Evolutionary conservation across 2,113 vertebrate species (phyloP), one percentile per base, ranked within the genome.

Genomic region (Choloepus hoffmanni): DNA sequence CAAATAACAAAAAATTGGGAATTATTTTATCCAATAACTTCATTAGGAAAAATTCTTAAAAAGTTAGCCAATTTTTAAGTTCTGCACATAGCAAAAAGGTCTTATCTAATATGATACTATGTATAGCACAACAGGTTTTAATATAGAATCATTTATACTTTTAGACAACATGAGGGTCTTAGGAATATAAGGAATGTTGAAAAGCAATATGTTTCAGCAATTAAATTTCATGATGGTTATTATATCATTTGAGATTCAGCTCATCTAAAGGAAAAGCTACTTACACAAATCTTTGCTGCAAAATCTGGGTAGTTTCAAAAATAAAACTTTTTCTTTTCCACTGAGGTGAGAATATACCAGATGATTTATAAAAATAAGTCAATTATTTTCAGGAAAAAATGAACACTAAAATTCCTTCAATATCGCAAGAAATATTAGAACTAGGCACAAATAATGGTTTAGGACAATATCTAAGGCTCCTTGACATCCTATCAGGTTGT

Each of bases 221-320:
- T 78, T 89, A 89, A 67, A 83, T 62, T 62, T 87, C 36, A 83
- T 89, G 33, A 28, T 85, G 88, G 78, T 94, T 95, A 95, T 92
- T 90, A 60, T 23, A 6, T 91, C 24, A 73, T 79, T 30, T 78
- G 48, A 95, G 24, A 89, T 12, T 77, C 9, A 3, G 36, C 70
- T 87, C 18, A 74, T 68, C 45, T 67, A 67, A 92, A 84, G 16
- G 88, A 76, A 87, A 60, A 96, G 24, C 19, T 77, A 74, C 63
- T 95, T 77, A 86, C 3, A 65, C 13, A 89, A 78, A 95, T 83
- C 33, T 81, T 93, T 63, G 23, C 67, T 81, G 19, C 3, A 84
- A 87, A 87, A 23, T 62, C 84, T 87, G 3, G 5, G 23, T 58
- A 53, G n/a, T 79, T 81, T 58, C 3, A 92, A 83, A 92, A 87